A percentile compares a stretch with the other conserved stretches of the same genome.
Evolutionary conservation across 2,888 invertebrate genomes (phyloP).

Genomic region (Phlogophora meticulosa): DNA sequence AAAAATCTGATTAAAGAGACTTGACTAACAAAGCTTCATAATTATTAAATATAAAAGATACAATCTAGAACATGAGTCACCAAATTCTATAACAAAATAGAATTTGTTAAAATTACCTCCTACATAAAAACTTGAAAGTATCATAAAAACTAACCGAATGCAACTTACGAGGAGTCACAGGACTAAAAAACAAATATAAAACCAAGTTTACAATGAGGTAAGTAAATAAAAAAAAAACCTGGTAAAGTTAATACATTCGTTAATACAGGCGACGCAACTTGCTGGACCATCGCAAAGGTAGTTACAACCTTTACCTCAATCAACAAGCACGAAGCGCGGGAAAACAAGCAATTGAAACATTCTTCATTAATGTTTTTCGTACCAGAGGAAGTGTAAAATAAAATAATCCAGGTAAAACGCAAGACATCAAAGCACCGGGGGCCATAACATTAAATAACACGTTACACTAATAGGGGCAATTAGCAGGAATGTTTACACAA

Average conservation of each 20-base stretch:
- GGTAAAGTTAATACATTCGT: constrained; percentile 3
- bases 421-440: constrained; percentile 60
- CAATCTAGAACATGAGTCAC: constrained; percentile 25
- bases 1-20: constrained; percentile 31
- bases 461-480: constrained; percentile 68
- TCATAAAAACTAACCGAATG: background rate
- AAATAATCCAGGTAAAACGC: constrained; percentile 60
- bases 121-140: background rate
- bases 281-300: constrained; percentile 8
- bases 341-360: constrained; percentile 52
- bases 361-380: constrained; percentile 42
- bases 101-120: background rate
- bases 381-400: constrained; percentile 34
- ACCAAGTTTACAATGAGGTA: background rate
- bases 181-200: background rate
- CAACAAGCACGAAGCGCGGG: constrained; percentile 31
- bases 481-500: constrained; percentile 67
- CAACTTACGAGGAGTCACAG: background rate
- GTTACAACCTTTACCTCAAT: constrained; percentile 24
- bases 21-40: constrained; percentile 7
- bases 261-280: background rate
- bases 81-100: background rate
- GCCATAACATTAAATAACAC: constrained; percentile 63
- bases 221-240: constrained; percentile 2
- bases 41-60: constrained; percentile 17